These are phyloP conservation scores for Natrix natrix DNA, from an alignment of 2,797 vertebrate genomes.

Conservation along the genomic window DNA sequence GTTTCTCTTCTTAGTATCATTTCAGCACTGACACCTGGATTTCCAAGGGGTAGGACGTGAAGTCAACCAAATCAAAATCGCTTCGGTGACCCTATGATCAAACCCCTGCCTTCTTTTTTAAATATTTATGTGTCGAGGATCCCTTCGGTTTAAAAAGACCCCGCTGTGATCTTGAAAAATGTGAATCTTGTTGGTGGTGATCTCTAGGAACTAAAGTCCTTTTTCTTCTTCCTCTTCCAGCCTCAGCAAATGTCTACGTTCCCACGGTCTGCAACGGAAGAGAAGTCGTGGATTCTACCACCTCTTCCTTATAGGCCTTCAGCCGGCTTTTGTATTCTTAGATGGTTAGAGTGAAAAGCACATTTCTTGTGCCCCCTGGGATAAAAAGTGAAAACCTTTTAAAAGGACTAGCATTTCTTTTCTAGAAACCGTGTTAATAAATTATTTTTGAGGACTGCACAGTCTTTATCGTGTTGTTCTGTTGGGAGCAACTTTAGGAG, in stretches of 20 bases:
- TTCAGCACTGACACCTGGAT: not conserved
- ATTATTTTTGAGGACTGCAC: conserved; percentile 99
- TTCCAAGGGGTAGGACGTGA: not conserved
- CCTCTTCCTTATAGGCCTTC: conserved; percentile 94
- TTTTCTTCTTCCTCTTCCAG: conserved; percentile 61
- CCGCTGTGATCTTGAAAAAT: not conserved
- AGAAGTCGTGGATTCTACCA: conserved; percentile 97
- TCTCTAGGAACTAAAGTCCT: not conserved
- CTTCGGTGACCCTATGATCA: not conserved
- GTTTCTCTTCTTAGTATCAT: not conserved
- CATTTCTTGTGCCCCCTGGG: conserved; percentile 71
- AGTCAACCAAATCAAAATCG: not conserved
- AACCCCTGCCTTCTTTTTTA: not conserved
- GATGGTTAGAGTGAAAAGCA: conserved; percentile 88
- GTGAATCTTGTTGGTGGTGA: not conserved
- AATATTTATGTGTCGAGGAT: not conserved
- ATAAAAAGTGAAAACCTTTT: conserved; percentile 57
- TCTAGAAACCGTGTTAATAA: conserved; percentile 96
- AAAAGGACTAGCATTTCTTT: conserved; percentile 76
- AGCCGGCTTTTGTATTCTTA: conserved; percentile 74
- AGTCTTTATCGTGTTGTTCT: conserved; percentile 94
- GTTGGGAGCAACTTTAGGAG: conserved; percentile 90
- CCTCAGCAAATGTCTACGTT: conserved; percentile 88
- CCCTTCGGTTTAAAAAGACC: not conserved
- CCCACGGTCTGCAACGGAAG: conserved; percentile 95